phyloP scores from a whole-genome alignment of 1,140 invertebrate species.

The Eupristina koningsbergeri region DNA sequence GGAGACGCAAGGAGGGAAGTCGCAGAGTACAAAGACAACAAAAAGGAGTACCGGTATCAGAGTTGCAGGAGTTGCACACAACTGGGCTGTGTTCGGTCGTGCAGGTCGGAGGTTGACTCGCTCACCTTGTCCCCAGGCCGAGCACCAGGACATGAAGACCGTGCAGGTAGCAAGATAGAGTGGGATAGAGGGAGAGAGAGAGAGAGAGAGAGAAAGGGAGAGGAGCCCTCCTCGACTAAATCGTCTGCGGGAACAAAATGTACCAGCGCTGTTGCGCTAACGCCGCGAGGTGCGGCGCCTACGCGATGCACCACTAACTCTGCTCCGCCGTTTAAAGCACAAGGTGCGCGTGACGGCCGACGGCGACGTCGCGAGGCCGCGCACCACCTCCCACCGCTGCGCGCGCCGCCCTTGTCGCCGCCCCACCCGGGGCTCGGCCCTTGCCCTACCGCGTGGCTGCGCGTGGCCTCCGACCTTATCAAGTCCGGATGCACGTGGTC shows the following conservation, averaged over 20 bases:
- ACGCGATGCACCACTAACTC: conserved; percentile 15
- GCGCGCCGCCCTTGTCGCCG: not conserved
- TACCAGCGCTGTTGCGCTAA: not conserved
- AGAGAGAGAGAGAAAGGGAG: no score
- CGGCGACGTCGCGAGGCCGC: not conserved
- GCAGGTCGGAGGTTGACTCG: no score
- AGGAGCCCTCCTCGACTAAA: not conserved
- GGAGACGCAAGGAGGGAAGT: not conserved
- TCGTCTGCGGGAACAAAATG: not conserved
- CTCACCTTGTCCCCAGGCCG: not conserved
- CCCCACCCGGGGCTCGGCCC: no score
- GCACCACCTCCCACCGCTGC: not conserved
- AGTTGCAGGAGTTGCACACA: no score
- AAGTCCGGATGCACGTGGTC: no score
- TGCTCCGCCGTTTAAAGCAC: not conserved
- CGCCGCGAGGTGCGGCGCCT: conserved; percentile 22
- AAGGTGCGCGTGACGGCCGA: not conserved
- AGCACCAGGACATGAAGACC: not conserved
- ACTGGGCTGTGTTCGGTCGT: no score
- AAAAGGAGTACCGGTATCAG: not conserved
- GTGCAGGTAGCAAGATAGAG: no score
- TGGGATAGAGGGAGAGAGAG: no score
- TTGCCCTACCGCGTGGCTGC: no score
- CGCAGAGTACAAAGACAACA: not conserved
- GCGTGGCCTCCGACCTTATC: no score